phyloP scores from a whole-genome alignment of 2,888 invertebrate genomes.

The Alloscopus bannaensis region DNA sequence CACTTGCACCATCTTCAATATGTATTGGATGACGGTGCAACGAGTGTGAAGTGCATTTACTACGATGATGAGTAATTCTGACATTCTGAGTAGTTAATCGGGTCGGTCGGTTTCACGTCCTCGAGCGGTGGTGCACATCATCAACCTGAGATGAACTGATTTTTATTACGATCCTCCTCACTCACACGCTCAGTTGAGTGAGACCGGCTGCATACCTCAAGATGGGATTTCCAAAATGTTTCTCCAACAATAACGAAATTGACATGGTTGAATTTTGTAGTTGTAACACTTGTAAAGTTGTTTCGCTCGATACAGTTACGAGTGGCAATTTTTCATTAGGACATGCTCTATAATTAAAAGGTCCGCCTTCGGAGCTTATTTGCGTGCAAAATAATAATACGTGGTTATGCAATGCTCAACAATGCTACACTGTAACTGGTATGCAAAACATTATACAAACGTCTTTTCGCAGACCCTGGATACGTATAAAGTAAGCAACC shows the following conservation, averaged over 20 bases:
- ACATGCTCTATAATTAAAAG: slow-evolving; percentile 35
- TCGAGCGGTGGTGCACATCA: background rate
- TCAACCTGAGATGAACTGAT: slow-evolving; percentile 3
- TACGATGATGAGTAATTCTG: background rate
- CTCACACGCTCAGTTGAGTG: no score
- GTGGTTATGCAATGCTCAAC: slow-evolving; percentile 10
- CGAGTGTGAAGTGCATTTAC: background rate
- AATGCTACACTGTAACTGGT: slow-evolving; percentile 28
- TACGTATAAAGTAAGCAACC: slow-evolving; percentile 15
- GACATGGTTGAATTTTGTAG: background rate
- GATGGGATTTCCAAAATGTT: background rate
- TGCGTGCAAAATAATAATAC: no score
- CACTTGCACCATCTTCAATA: background rate
- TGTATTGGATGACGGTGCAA: background rate
- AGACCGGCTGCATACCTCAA: no score
- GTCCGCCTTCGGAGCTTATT: no score
- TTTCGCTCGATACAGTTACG: background rate
- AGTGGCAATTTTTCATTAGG: slow-evolving; percentile 43
- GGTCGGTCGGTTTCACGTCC: background rate
- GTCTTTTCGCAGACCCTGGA: slow-evolving; percentile 32
- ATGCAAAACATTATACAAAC: slow-evolving; percentile 32
- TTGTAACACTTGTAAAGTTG: background rate
- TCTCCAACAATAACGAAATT: background rate
- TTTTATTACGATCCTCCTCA: no score
- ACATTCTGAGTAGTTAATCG: background rate